Evolutionary conservation across 2,888 invertebrate species (phyloP), one percentile per base, ranked within the genome.

Genomic region (Rambutsinella grinnellia): DNA sequence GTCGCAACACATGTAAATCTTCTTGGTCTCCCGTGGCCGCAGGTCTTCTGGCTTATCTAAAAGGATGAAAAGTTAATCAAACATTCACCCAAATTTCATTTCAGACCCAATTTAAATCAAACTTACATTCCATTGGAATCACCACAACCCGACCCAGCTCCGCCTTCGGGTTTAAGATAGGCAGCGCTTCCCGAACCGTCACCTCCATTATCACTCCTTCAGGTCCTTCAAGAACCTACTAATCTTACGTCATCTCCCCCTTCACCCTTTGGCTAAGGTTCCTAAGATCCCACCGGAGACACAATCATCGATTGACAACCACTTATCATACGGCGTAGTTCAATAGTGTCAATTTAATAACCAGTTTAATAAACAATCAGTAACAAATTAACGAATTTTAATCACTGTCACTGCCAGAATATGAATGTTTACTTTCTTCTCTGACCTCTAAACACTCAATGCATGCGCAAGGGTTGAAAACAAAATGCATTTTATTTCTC

Each of bases 1-100:
- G 17, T 63, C 62, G 36, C 76, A 76, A 36, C 76, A 76, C 0
- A 51, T 10, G 17, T 27, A 65, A 24, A 72, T 26, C 2, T 36
- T 49, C 2, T 57, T 57, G 2, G 26, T 56, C 1, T 8, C 23
- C 6, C 13, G 13, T 2, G 46, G 8, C 19, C 8, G 24, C 13
- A 57, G 28, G 2, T 2, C 57, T 28, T 2, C 17, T 17, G 2
- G 5, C 24, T 26, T 21, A 21, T 21, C 19, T 54, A 54, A 15
- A 21, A 54, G n/a, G 24, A 27, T 27, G 27, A 24, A 10, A n/a
- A 19, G 17, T 8, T 26, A 17, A 57, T 3, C 36, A 57, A 17
- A 57, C 28, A 10, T 1, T 15, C 13, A 10, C 15, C 27, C 17
- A 49, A 62, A 36, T 36, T 36, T 36, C 5, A 36, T 36, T 36